Base-by-base conservation (phyloP, 2,113 vertebrate genomes). In the Corydoras maculifer region DNA sequence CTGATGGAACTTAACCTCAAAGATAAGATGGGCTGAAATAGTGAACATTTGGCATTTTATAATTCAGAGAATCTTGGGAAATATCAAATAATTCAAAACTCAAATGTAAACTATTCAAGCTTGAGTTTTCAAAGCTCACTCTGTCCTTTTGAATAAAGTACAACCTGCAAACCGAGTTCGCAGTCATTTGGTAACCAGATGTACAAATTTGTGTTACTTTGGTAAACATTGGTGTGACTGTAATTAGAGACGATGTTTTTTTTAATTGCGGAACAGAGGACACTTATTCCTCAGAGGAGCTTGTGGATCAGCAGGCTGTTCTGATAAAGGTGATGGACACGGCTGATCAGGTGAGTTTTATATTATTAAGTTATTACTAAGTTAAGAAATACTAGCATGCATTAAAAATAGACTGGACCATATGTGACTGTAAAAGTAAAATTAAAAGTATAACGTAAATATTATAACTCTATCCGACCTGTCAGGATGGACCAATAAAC, bases 301-400 rank as follows among this genome's bases (percentile, higher is more conserved):
- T 84, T 1, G 92, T 97, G 77, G 93, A 96, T 85, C 93, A 94
- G 77, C 93, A 94, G 77, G 86, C 88, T 0, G 82, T 97, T 67
- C 84, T 92, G 73, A 80, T 95, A 82, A 93, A 90, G 75, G 88
- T 96, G 79, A 97, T 96, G 93, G 94, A 97, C 81, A 95, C 94
- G 0, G 93, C 93, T 0, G 94, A 97, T 75, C 91, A 83, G 92
- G 94, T 95, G 87, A 85, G 67, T n/a, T 54, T 43, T 8, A 43
- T 5, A 43, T 43, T 43, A 43, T 8, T 43, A 43, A 43, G 4
- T 43, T 43, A n/a, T n/a, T n/a, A n/a, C n/a, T n/a, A n/a, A n/a
- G n/a, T n/a, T n/a, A n/a, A n/a, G 7, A 43, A 43, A 43, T 25
- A 25, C 4, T 43, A 43, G 35, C 4, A 43, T 43, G 7, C 35